These are phyloP conservation scores for Phrixothrix hirtus DNA, from an alignment of 2,888 invertebrate genomes.

Conservation along the genomic window DNA sequence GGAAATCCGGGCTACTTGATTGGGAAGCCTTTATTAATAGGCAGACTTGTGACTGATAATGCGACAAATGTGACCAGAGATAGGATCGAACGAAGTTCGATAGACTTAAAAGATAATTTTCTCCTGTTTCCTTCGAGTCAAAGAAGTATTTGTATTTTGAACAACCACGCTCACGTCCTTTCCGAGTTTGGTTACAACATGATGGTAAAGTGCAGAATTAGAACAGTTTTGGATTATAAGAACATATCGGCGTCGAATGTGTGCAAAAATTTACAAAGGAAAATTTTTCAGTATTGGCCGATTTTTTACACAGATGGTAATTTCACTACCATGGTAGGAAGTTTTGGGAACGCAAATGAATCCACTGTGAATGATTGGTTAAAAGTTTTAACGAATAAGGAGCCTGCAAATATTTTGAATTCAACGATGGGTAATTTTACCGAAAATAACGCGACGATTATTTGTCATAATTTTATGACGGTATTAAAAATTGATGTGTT, in stretches of 20 bases:
- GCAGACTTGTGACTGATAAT: constrained; percentile 49
- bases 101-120: constrained; percentile 45
- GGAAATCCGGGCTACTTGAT: constrained; percentile 77
- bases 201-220: constrained; percentile 56
- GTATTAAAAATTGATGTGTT: constrained; percentile 54
- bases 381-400: constrained; percentile 52
- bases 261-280: constrained; percentile 47
- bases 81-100: constrained; percentile 34
- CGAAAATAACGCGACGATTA: constrained; percentile 42
- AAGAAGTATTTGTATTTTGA: constrained; percentile 56
- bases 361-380: constrained; percentile 57
- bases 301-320: constrained; percentile 36
- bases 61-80: constrained; percentile 27
- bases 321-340: constrained; percentile 50
- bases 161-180: constrained; percentile 49
- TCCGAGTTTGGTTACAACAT: constrained; percentile 60
- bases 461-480: constrained; percentile 52
- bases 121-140: constrained; percentile 54
- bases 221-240: constrained; percentile 30
- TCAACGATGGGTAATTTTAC: constrained; percentile 46
- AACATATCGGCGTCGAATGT: constrained; percentile 41
- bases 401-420: constrained; percentile 45
- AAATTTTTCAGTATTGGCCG: constrained; percentile 45
- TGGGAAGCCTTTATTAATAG: constrained; percentile 66
- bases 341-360: constrained; percentile 58